Conservation (phyloP, 1,140 invertebrate genomes). For the Musca vetustissima region DNA sequence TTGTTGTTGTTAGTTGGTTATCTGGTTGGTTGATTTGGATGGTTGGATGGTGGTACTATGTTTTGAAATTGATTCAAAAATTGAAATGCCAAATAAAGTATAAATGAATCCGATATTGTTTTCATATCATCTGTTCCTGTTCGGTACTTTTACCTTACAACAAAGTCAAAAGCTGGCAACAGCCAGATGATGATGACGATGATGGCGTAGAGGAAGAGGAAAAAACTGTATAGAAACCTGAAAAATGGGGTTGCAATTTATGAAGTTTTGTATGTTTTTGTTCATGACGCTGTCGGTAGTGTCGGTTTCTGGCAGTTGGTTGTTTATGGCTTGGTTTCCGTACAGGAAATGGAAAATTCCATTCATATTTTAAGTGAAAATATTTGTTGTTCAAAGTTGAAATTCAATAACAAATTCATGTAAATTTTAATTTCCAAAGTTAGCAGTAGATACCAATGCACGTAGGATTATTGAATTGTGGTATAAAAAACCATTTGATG, state of each 20-base stretch:
- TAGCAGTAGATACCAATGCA: too few relatives aligned
- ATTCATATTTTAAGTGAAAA: conserved; percentile 19
- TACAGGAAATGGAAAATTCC: conserved; percentile 24
- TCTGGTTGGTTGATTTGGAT: background rate
- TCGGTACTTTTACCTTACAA: conserved; percentile 9
- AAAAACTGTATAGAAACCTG: background rate
- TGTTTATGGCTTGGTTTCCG: conserved; percentile 20
- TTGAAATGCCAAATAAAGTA: conserved; percentile 23
- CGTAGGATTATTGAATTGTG: too few relatives aligned
- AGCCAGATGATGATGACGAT: too few relatives aligned
- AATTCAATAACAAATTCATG: too few relatives aligned
- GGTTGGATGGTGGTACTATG: background rate
- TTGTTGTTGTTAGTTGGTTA: background rate
- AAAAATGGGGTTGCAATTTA: conserved; percentile 11
- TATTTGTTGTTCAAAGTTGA: background rate
- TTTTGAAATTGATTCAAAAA: conserved; percentile 21
- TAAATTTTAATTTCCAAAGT: too few relatives aligned
- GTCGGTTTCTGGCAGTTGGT: background rate
- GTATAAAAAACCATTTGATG: too few relatives aligned
- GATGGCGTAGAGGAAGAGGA: too few relatives aligned
- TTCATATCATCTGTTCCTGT: conserved; percentile 11
- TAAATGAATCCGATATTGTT: conserved; percentile 20
- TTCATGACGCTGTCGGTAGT: background rate
- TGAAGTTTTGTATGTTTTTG: background rate
- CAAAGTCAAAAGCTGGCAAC: background rate